Evolutionary conservation across 2,888 invertebrate genomes (phyloP).

Genomic region (Terebella lapidaria): DNA sequence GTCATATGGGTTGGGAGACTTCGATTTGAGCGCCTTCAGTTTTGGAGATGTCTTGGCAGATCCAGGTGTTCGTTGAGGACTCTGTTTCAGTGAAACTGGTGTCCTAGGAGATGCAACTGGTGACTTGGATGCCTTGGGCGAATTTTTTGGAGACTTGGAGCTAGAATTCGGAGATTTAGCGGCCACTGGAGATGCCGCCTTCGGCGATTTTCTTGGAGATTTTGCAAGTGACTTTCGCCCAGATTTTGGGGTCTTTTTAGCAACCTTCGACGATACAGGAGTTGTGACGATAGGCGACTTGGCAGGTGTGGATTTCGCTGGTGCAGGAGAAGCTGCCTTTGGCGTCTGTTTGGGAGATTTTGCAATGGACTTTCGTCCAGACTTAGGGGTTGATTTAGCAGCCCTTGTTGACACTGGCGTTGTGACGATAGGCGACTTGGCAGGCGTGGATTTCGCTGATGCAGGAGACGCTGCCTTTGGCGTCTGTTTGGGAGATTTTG

Average conservation of each 20-base stretch:
- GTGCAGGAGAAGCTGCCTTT: conserved; percentile 9
- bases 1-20: too few species aligned
- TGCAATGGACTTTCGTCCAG: not conserved
- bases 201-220: not conserved
- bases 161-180: too few species aligned
- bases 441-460: not conserved
- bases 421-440: not conserved
- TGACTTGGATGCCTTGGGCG: too few species aligned
- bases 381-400: not conserved
- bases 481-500: not conserved
- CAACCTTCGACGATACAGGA: too few species aligned
- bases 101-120: conserved; percentile 24
- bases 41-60: conserved; percentile 9
- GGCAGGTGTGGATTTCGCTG: conserved; percentile 1
- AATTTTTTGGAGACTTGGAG: too few species aligned
- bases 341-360: not conserved
- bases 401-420: not conserved
- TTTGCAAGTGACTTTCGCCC: not conserved
- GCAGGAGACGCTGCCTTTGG: conserved; percentile 8
- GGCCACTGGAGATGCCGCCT: not conserved
- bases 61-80: conserved; percentile 8
- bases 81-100: conserved; percentile 1
- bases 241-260: conserved; percentile 7
- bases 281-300: too few species aligned
- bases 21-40: too few species aligned